Percentiles rank a stretch among this genome's conserved stretches.
These are phyloP conservation scores for Lepidochitona cinerea DNA, from an alignment of 2,888 invertebrate species.

Conservation along the genomic window DNA sequence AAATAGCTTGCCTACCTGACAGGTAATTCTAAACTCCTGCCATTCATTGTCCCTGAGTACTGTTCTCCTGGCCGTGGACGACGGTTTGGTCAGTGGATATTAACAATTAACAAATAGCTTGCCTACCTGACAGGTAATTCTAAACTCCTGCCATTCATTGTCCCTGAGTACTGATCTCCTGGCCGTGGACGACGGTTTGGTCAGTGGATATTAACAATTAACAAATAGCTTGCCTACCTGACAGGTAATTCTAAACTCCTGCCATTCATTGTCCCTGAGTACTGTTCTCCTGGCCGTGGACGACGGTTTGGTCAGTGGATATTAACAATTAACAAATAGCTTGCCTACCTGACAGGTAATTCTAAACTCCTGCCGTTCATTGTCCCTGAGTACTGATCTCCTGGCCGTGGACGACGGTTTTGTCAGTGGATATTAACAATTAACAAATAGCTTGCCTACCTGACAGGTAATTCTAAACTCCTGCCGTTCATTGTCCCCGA, in stretches of 20 bases:
- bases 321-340: too few relatives aligned
- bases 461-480: too few relatives aligned
- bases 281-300: constrained; percentile 32
- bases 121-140: constrained; percentile 45
- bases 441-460: too few relatives aligned
- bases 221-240: too few relatives aligned
- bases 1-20: constrained; percentile 43
- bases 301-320: constrained; percentile 31
- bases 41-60: constrained; percentile 36
- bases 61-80: constrained; percentile 30
- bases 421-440: too few relatives aligned
- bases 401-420: constrained; percentile 27
- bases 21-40: constrained; percentile 33
- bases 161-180: constrained; percentile 36
- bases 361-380: constrained; percentile 27
- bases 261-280: constrained; percentile 34
- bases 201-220: too few relatives aligned
- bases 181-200: constrained; percentile 29
- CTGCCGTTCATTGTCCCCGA: too few relatives aligned
- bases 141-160: constrained; percentile 21
- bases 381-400: constrained; percentile 37
- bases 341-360: constrained; percentile 43
- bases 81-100: constrained; percentile 33
- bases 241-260: constrained; percentile 37
- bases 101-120: too few relatives aligned